These are phyloP conservation scores for Caerostris extrusa DNA, from an alignment of 1,140 invertebrate species.

Conservation along the genomic window DNA sequence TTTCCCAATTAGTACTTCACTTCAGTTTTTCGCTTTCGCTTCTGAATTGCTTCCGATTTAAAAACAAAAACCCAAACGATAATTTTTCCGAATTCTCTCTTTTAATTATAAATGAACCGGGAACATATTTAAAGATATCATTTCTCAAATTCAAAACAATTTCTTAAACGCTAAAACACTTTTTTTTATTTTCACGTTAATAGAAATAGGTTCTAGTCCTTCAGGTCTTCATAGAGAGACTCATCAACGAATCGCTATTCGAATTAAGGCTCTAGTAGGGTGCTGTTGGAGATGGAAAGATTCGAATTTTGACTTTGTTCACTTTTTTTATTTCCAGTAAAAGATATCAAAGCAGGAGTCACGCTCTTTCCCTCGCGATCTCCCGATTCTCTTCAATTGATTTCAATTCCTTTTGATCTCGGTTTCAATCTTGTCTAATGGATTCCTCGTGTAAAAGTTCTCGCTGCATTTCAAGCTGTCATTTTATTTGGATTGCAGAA, in stretches of 20 bases:
- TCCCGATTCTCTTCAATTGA: not conserved
- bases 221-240: not conserved
- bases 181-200: not conserved
- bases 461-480: not conserved
- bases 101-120: no score
- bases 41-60: no score
- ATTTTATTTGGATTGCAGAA: not conserved
- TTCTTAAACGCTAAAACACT: not conserved
- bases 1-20: no score
- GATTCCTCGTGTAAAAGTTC: not conserved
- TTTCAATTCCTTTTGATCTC: not conserved
- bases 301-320: not conserved
- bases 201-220: not conserved
- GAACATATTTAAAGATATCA: no score
- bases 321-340: not conserved
- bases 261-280: not conserved
- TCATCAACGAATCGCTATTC: not conserved
- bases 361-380: not conserved
- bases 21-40: no score
- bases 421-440: not conserved
- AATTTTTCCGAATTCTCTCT: no score
- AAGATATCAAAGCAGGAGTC: not conserved
- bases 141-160: no score
- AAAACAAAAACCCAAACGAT: no score
- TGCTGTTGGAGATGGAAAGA: not conserved